Conservation (phyloP, 2,113 vertebrate genomes). For the Oxyura jamaicensis region DNA sequence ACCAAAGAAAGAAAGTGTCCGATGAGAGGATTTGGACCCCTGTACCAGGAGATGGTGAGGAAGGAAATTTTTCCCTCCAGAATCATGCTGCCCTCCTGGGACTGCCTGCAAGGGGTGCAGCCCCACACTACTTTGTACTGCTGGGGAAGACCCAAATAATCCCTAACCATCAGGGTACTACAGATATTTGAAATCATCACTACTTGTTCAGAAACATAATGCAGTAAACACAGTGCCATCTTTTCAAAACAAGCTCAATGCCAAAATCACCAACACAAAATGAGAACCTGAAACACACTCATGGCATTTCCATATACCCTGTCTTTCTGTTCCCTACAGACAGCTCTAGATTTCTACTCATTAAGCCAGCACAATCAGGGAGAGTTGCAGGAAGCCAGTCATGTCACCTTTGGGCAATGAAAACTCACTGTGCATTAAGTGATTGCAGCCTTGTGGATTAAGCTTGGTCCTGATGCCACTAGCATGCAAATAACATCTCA, state of each 20-base stretch:
- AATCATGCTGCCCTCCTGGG: neutral
- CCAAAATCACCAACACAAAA: neutral
- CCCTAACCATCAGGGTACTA: neutral
- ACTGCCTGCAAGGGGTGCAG: neutral
- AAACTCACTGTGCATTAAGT: neutral
- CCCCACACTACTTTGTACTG: neutral
- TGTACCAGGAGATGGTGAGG: neutral
- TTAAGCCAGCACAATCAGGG: neutral
- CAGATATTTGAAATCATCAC: neutral
- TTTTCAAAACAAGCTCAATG: neutral
- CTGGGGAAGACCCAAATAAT: neutral
- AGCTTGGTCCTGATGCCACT: neutral
- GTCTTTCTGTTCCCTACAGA: neutral
- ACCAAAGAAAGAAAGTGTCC: neutral
- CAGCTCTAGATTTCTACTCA: neutral
- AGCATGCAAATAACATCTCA: neutral
- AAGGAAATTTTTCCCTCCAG: neutral
- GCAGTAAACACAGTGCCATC: neutral
- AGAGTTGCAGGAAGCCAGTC: neutral
- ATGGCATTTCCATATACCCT: neutral
- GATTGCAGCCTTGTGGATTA: neutral
- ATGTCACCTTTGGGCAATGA: neutral
- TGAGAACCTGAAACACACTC: rapidly evolving
- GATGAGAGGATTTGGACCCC: neutral
- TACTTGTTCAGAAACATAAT: neutral